These are phyloP conservation scores for Eonycteris spelaea DNA, from an alignment of 2,113 vertebrate species.

Conservation along the genomic window DNA sequence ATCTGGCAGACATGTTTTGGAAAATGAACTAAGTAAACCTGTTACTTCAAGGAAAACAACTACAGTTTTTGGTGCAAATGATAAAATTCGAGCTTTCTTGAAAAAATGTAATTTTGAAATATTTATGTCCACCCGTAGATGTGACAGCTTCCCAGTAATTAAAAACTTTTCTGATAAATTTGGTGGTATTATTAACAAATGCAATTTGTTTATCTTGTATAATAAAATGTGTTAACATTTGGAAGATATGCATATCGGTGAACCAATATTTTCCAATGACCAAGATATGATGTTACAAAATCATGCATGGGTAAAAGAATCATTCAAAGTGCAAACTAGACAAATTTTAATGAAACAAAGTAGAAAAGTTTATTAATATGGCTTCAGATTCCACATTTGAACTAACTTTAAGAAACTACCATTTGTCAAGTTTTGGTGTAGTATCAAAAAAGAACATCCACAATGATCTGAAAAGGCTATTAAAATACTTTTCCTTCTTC, in stretches of 20 bases:
- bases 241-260: not conserved
- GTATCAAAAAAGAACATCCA: not conserved
- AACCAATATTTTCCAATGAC: constrained; percentile 28
- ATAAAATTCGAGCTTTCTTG: constrained; percentile 11
- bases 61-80: not conserved
- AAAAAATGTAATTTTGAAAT: constrained; percentile 51
- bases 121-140: not conserved
- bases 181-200: constrained; percentile 9
- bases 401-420: constrained; percentile 41
- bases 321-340: not conserved
- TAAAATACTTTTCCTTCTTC: constrained; percentile 31
- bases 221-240: constrained; percentile 27
- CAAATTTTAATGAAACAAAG: constrained; percentile 22
- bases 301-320: not conserved
- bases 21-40: constrained; percentile 13
- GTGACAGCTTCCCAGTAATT: not conserved
- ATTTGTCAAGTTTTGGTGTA: constrained; percentile 17
- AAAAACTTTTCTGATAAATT: not conserved
- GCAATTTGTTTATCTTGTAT: not conserved
- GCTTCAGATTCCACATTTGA: constrained; percentile 19
- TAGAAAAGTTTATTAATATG: not conserved
- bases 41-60: not conserved
- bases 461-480: not conserved
- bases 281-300: constrained; percentile 29
- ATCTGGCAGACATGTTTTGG: not conserved